phyloP scores from a whole-genome alignment of 2,113 vertebrate genomes.

The Mustelus asterias region DNA sequence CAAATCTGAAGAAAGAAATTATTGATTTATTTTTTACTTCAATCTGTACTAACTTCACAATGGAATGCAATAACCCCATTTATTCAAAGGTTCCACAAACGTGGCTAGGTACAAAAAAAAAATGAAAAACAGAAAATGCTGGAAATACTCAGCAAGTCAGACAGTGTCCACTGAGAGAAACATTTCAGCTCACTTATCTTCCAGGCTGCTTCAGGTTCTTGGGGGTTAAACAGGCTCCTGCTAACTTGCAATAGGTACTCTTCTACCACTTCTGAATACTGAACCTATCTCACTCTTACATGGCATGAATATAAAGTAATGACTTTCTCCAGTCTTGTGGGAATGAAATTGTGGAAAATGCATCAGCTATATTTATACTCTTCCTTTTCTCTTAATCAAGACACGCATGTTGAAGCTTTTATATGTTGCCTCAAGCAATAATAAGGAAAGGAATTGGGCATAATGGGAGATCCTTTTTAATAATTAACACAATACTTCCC shows the following conservation, averaged over 20 bases:
- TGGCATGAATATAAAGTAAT: neutral
- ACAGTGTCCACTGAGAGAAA: no score
- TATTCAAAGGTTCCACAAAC: no score
- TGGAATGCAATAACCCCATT: no score
- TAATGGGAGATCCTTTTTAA: neutral
- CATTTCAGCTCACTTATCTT: neutral
- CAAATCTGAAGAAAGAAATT: no score
- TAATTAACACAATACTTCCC: neutral
- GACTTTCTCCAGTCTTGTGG: neutral
- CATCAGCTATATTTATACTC: neutral
- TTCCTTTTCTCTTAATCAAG: neutral
- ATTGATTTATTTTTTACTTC: no score
- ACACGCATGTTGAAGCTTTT: neutral
- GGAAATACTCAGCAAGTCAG: no score
- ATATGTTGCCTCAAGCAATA: neutral
- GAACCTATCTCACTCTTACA: neutral
- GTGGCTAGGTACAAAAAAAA: no score
- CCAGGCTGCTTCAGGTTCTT: neutral
- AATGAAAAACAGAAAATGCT: no score
- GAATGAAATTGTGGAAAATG: neutral
- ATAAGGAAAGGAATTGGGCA: neutral
- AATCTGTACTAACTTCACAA: no score
- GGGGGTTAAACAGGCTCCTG: neutral
- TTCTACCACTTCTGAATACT: neutral
- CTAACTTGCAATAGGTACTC: neutral